A percentile compares a stretch with the other conserved stretches of the same genome.
phyloP scores from a whole-genome alignment of 2,888 invertebrate genomes.

The Nemapogon koenigi region DNA sequence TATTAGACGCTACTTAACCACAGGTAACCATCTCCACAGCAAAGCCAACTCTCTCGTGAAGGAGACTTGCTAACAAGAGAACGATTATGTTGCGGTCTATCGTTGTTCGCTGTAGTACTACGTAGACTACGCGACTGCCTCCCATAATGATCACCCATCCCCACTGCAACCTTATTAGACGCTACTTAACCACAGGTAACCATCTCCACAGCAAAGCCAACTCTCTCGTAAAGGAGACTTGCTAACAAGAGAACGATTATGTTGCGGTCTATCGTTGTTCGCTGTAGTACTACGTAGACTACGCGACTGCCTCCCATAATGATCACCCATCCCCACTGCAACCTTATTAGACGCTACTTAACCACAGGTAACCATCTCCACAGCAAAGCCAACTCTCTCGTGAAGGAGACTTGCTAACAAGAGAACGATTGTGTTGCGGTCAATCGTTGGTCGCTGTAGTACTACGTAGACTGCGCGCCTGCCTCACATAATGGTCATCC shows the following conservation, averaged over 20 bases:
- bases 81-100: conserved; percentile 95
- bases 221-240: conserved; percentile 95
- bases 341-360: too few relatives aligned
- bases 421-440: conserved; percentile 97
- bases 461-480: conserved; percentile 83
- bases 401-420: conserved; percentile 94
- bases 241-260: conserved; percentile 93
- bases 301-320: conserved; percentile 84
- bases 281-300: conserved; percentile 91
- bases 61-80: conserved; percentile 96
- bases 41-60: conserved; percentile 92
- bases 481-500: too few relatives aligned
- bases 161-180: too few relatives aligned
- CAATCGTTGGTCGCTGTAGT: conserved; percentile 97
- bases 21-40: too few relatives aligned
- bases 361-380: too few relatives aligned
- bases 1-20: too few relatives aligned
- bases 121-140: conserved; percentile 85
- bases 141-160: too few relatives aligned
- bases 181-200: too few relatives aligned
- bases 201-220: conserved; percentile 93
- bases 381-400: conserved; percentile 94
- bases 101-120: conserved; percentile 95
- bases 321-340: too few relatives aligned
- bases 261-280: conserved; percentile 97